Conservation (phyloP, 30 jellyfish, hydroid and myxozoan species). For the Cassiopea xamachana region DNA sequence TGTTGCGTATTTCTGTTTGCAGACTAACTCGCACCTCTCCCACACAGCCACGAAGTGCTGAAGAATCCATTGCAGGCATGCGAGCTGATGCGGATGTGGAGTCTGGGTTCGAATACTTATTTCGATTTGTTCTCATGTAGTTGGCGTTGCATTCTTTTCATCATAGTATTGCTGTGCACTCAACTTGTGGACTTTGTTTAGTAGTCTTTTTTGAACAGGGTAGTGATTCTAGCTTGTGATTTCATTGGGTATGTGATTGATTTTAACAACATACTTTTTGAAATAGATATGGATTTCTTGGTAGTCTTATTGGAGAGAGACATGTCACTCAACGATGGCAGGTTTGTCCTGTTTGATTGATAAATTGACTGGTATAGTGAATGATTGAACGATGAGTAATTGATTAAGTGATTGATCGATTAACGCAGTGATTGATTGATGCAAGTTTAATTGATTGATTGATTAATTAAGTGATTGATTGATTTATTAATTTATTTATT, state of each 20-base stretch:
- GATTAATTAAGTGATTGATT: neutral
- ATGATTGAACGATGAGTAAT: neutral
- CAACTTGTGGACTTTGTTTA: neutral
- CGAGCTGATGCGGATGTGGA: conserved; percentile 92
- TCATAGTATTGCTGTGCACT: neutral
- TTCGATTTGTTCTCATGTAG: neutral
- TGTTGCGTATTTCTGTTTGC: neutral
- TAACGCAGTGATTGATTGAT: neutral
- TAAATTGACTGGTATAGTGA: neutral
- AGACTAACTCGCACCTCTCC: conserved; percentile 52
- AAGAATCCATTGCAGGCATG: conserved; percentile 97
- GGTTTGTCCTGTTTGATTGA: conserved; percentile 14
- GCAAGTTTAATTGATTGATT: neutral
- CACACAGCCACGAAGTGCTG: conserved; percentile 64
- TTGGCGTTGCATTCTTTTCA: neutral
- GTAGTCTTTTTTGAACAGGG: neutral
- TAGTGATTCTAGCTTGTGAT: neutral
- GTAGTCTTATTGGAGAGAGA: conserved; percentile 80
- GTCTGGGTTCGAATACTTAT: conserved; percentile 57
- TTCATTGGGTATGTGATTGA: neutral
- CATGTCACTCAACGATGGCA: conserved; percentile 97
- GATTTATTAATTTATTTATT: neutral
- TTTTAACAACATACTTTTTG: neutral
- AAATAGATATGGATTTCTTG: conserved; percentile 67
- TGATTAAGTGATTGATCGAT: neutral